These are phyloP conservation scores for Lineus longissimus DNA, from an alignment of 1,140 invertebrate genomes.

Conservation along the genomic window DNA sequence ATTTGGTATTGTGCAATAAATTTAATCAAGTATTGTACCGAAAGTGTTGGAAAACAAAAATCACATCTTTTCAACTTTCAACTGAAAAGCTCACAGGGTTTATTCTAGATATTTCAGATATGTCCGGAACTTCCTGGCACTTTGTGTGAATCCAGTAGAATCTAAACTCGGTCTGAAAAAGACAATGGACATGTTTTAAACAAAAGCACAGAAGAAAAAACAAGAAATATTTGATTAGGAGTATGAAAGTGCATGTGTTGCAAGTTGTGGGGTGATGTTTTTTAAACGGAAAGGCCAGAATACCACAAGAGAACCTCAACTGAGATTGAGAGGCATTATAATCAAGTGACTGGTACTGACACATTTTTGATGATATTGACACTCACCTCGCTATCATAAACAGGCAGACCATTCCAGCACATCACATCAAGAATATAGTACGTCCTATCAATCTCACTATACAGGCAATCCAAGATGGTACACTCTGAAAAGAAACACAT, in stretches of 20 bases:
- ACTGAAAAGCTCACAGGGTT: slow-evolving; percentile 50
- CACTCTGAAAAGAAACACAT: slow-evolving; percentile 29
- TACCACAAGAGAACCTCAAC: too few species aligned
- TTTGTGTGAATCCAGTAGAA: slow-evolving; percentile 72
- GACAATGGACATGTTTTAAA: slow-evolving; percentile 7
- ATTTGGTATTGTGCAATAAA: too few species aligned
- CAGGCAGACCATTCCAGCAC: slow-evolving; percentile 72
- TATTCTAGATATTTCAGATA: slow-evolving; percentile 33
- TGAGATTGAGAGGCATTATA: too few species aligned
- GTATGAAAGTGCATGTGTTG: too few species aligned
- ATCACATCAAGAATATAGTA: slow-evolving; percentile 80
- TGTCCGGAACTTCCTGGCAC: slow-evolving; percentile 60
- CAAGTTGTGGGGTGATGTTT: too few species aligned
- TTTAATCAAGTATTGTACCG: too few species aligned
- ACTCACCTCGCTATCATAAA: slow-evolving; percentile 75
- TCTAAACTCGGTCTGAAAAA: slow-evolving; percentile 68
- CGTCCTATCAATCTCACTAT: slow-evolving; percentile 60
- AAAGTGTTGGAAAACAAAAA: too few species aligned
- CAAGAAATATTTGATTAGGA: not conserved
- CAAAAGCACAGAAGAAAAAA: slow-evolving; percentile 5
- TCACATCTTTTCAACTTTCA: not conserved
- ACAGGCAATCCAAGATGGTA: slow-evolving; percentile 76
- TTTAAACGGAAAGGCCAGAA: too few species aligned
- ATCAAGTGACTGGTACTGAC: too few species aligned
- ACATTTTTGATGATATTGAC: slow-evolving; percentile 6